These are phyloP conservation scores for Xanthorhoe designata DNA, from an alignment of 2,888 invertebrate species.

Conservation along the genomic window DNA sequence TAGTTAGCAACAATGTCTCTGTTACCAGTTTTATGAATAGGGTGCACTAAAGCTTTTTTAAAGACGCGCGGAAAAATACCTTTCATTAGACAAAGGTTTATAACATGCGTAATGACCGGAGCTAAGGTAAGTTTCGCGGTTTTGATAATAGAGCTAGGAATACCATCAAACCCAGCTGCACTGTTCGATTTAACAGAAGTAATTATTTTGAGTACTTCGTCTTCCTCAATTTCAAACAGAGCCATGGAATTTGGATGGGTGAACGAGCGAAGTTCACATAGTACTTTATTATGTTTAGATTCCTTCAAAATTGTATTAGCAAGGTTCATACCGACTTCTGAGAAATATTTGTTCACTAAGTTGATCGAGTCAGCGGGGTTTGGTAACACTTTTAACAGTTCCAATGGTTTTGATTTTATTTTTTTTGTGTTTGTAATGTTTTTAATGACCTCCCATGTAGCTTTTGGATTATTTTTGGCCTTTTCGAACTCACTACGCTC, in stretches of 20 bases:
- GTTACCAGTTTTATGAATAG: conserved; percentile 30
- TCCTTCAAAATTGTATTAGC: not conserved
- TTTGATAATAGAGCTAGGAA: conserved; percentile 21
- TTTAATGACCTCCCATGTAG: conserved; percentile 27
- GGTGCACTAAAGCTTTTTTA: conserved; percentile 30
- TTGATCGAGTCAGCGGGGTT: not conserved
- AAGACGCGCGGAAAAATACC: conserved; percentile 33
- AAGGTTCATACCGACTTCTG: not conserved
- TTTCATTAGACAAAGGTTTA: conserved; percentile 10
- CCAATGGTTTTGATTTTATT: not conserved
- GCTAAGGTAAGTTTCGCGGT: conserved; percentile 3
- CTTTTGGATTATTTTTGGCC: conserved; percentile 19
- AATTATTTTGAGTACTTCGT: conserved; percentile 18
- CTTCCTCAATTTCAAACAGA: conserved; percentile 7
- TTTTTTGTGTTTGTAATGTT: conserved; percentile 10
- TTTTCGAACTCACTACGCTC: conserved; percentile 23
- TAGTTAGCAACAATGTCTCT: conserved; percentile 26
- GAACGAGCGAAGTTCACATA: not conserved
- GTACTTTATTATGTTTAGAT: too few species aligned
- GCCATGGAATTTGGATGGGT: conserved; percentile 10
- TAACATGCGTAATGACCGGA: conserved; percentile 22
- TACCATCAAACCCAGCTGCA: conserved; percentile 30
- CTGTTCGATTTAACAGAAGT: conserved; percentile 8
- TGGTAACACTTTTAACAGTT: not conserved
- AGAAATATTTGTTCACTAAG: not conserved